phyloP scores from a whole-genome alignment of 2,888 invertebrate species.

The Argynnis bischoffii region DNA sequence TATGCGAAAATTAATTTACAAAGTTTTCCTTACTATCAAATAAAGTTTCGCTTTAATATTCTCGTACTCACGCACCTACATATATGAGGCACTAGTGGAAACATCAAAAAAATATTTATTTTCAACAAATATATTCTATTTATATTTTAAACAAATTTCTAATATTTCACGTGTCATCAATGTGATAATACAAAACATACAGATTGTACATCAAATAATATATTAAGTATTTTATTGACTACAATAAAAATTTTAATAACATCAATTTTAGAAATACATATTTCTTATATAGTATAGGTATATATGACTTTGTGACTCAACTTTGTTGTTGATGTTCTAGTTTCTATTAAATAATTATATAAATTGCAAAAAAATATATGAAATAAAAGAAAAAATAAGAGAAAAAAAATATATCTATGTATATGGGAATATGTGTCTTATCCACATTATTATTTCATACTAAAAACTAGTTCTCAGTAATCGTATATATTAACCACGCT shows the following conservation, averaged over 20 bases:
- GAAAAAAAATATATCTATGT: neutral
- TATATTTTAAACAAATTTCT: neutral
- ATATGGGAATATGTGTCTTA: conserved; percentile 16
- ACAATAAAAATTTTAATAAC: neutral
- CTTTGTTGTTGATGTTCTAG: neutral
- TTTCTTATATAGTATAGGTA: neutral
- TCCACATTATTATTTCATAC: conserved; percentile 40
- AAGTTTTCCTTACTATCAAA: neutral
- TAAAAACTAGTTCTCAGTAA: conserved; percentile 41
- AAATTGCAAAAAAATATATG: too few relatives aligned
- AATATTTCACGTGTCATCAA: neutral
- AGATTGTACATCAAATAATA: neutral
- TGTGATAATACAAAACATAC: neutral
- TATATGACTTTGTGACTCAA: neutral
- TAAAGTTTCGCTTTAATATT: neutral
- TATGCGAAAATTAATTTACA: neutral
- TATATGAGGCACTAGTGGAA: conserved; percentile 9
- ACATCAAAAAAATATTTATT: neutral
- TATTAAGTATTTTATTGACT: neutral
- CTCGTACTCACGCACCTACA: neutral
- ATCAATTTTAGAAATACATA: too few relatives aligned
- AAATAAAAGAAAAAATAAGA: too few relatives aligned
- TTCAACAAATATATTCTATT: neutral
- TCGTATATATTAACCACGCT: conserved; percentile 45
- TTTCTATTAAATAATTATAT: too few relatives aligned